Base-by-base conservation (phyloP, 2,888 invertebrate genomes). In the Ectemnius continuus region DNA sequence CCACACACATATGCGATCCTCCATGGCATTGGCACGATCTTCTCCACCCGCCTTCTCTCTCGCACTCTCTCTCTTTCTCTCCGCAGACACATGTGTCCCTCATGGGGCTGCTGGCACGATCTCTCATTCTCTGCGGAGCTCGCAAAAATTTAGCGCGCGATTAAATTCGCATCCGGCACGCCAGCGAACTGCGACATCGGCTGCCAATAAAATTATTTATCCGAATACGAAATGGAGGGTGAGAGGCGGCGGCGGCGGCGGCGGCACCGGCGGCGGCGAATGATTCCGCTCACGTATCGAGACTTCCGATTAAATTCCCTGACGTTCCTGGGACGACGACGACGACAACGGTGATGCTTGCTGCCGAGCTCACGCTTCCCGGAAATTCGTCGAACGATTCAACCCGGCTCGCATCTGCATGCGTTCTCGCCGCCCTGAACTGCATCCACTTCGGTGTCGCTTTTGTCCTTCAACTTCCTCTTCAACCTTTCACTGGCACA, bases 221-320 rank as follows among this genome's bases (percentile, higher is more conserved):
- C 63, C 57, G 63, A 58, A 66, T 66, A 68, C 66, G 73, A 61
- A 71, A 71, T 69, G 61, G 72, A 60, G n/a, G 6, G 72, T 52
- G 23, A 23, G 3, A 2, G 23, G 23, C 2, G 23, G 2, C 20
- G 1, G 23, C 3, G 2, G 23, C 3, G 23, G 23, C 23, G 23
- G 3, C 23, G 23, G 3, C 23, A 3, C 0, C 23, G 3, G 23
- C 61, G 18, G 18, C 28, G 26, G 13, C 36, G 18, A 59, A 18
- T 60, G 66, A 77, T 75, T 77, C 75, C 46, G 63, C 69, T 77
- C 77, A 67, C 76, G 73, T 67, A 66, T 65, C 67, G 67, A 46
- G 61, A 59, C 48, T 69, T 73, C 63, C 67, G 73, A 75, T 78
- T 78, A 76, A 76, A 78, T 73, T 70, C 61, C n/a, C 36, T 63